Percentiles rank a stretch among this genome's conserved stretches.
Evolutionary conservation across 37 sponge, comb jelly and placozoan genomes (phyloP).

Genomic region (Beroe ovata): DNA sequence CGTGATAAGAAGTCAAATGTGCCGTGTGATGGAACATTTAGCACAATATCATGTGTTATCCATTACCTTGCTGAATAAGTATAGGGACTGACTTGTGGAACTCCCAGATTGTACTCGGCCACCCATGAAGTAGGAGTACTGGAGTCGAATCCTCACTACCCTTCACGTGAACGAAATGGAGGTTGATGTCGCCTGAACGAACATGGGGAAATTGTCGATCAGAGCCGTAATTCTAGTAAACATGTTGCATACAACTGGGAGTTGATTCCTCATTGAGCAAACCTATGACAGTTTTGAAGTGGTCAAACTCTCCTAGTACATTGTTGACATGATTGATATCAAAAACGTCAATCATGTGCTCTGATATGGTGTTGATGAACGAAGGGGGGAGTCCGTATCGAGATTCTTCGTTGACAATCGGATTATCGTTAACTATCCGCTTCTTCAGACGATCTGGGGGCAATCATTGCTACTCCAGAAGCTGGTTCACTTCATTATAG

Average conservation of each 20-base stretch:
- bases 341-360: background rate
- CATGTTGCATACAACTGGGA: too few species aligned
- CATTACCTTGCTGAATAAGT: constrained; percentile 27
- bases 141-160: constrained; percentile 10
- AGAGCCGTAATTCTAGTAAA: too few species aligned
- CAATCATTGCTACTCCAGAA: too few species aligned
- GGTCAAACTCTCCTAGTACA: background rate
- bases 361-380: background rate
- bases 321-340: background rate
- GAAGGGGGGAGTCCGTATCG: background rate
- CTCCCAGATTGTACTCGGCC: constrained; percentile 39
- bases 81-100: constrained; percentile 56
- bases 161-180: constrained; percentile 39
- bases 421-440: background rate
- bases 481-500: too few species aligned
- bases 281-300: constrained; percentile 46
- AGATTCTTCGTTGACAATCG: background rate
- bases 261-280: too few species aligned
- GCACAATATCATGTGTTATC: too few species aligned
- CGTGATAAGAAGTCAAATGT: too few species aligned
- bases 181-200: constrained; percentile 28
- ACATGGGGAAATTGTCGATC: too few species aligned
- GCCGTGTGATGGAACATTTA: too few species aligned
- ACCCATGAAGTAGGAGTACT: constrained; percentile 44
- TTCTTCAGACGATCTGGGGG: constrained; percentile 11